Evolutionary conservation across 1,140 invertebrate species (phyloP).

Genomic region (Psilanteris sp.): DNA sequence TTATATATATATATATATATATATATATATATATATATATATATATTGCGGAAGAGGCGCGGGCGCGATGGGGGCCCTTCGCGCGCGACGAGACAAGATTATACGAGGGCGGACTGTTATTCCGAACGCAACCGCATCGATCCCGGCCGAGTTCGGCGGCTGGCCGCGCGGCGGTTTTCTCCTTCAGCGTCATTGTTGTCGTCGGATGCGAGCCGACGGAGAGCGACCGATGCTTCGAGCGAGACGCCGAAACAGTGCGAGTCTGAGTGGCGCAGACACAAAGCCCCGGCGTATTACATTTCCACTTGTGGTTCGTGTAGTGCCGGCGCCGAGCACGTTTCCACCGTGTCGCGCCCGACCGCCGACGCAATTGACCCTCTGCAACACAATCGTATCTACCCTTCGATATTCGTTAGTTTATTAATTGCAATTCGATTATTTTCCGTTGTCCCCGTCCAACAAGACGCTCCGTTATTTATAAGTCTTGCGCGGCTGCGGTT

Average conservation of each 20-base stretch:
- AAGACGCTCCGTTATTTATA: too few relatives aligned
- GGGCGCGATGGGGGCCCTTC: conserved; percentile 42
- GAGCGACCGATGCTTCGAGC: not conserved
- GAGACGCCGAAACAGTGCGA: not conserved
- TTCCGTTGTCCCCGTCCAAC: too few relatives aligned
- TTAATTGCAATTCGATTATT: conserved; percentile 27
- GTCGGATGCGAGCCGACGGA: conserved; percentile 30
- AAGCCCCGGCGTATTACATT: conserved; percentile 51
- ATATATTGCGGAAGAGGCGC: conserved; percentile 58
- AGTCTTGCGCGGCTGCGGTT: too few relatives aligned
- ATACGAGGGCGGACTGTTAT: conserved; percentile 8
- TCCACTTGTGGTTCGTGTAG: conserved; percentile 45
- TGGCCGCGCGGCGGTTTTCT: conserved; percentile 68
- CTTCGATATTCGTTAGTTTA: conserved; percentile 1
- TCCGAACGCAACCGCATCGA: conserved; percentile 67
- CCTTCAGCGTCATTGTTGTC: conserved; percentile 75
- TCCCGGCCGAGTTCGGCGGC: conserved; percentile 69
- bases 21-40: too few relatives aligned
- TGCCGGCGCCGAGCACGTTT: conserved; percentile 49
- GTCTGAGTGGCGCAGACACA: conserved; percentile 40
- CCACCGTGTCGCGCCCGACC: conserved; percentile 32
- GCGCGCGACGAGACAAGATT: conserved; percentile 3
- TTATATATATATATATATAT: too few relatives aligned
- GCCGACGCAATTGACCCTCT: conserved; percentile 40
- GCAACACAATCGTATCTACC: conserved; percentile 7